phyloP scores from a whole-genome alignment of 1,140 invertebrate species.

The Luehdorfia chinensis region DNA sequence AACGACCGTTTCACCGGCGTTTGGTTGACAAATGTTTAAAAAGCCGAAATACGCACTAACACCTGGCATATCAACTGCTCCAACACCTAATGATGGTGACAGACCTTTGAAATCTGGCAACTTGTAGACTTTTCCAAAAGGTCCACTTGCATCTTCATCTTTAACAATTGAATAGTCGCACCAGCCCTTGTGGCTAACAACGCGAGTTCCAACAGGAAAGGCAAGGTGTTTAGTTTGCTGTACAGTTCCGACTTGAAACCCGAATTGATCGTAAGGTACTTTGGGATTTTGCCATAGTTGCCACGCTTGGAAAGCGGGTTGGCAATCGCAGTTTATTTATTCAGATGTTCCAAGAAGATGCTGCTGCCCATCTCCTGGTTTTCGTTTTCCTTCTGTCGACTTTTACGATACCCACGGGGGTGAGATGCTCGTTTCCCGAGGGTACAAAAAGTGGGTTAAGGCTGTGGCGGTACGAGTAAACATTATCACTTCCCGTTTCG shows the following conservation, averaged over 20 bases:
- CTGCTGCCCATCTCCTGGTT: too few relatives aligned
- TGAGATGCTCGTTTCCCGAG: constrained; percentile 36
- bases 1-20: constrained; percentile 75
- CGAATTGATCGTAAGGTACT: constrained; percentile 43
- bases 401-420: constrained; percentile 42
- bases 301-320: constrained; percentile 59
- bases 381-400: constrained; percentile 43
- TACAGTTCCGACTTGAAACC: constrained; percentile 49
- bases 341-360: constrained; percentile 50
- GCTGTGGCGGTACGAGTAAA: not conserved
- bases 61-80: constrained; percentile 39
- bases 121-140: constrained; percentile 21
- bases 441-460: constrained; percentile 24
- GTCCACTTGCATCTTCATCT: constrained; percentile 1
- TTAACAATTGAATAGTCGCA: constrained; percentile 60
- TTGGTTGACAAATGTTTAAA: constrained; percentile 81
- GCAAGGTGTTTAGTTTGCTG: constrained; percentile 35
- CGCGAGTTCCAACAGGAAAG: constrained; percentile 75
- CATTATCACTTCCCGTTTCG: too few relatives aligned
- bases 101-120: constrained; percentile 33
- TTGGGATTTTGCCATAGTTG: constrained; percentile 17
- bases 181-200: constrained; percentile 79
- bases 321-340: constrained; percentile 57
- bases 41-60: constrained; percentile 85
- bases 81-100: constrained; percentile 31